Base-by-base conservation (phyloP, 2,888 invertebrate genomes). In the Nemoura dubitans region DNA sequence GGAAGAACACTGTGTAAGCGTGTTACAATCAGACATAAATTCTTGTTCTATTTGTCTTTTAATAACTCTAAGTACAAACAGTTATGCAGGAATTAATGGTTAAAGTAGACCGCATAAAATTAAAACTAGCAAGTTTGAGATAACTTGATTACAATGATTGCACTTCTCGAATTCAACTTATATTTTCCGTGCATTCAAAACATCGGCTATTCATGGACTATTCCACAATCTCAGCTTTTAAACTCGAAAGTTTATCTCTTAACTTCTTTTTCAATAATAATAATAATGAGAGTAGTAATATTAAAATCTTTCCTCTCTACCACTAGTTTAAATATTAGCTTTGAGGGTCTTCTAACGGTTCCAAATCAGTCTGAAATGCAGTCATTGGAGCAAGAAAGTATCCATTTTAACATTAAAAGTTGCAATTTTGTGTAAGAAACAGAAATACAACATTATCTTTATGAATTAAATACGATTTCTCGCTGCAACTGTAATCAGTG, bases 81-180 rank as follows among this genome's bases (percentile, higher is more conserved):
- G 21, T 21, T 21, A 59, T 21, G 59, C 59, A 59, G 59, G 59
- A 59, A 59, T 59, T 59, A 59, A 59, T 59, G 59, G 14, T 21
- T 21, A 59, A 59, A 59, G 59, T 59, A 59, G 59, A 59, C 59
- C 59, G 59, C 59, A 59, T 59, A 59, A 59, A 59, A 59, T 59
- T 59, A 59, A 59, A 59, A 59, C 59, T 59, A 59, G 59, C 59
- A 59, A 59, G 59, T 59, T 59, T 59, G 59, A 59, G 59, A 59
- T 59, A 59, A 59, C 6, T 59, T 59, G 59, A 59, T 59, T 59
- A 59, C 59, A 59, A 59, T 59, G 59, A 59, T 59, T 59, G 59
- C 59, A 59, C 59, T 59, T 59, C 59, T 1, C 59, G 21, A 16
- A 59, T 59, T 14, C 59, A 21, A 59, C 59, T 59, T 21, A 59